Conservation (phyloP, 2,797 vertebrate genomes). For the Myotis pilosus region DNA sequence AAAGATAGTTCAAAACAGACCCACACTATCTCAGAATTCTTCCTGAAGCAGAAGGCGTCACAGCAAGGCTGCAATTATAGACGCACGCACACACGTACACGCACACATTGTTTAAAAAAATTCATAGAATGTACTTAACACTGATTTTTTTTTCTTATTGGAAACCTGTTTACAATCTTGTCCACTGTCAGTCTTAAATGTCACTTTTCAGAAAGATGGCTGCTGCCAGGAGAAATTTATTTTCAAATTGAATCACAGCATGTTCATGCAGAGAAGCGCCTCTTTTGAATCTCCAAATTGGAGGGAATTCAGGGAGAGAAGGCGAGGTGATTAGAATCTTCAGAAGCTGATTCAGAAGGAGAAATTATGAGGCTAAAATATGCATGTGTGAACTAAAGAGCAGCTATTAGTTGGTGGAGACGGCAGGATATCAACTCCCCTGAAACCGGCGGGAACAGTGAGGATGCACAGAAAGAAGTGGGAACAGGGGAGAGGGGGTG, state of each 20-base stretch:
- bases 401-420: not conserved
- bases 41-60: conserved; percentile 64
- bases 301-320: conserved; percentile 76
- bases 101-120: conserved; percentile 69
- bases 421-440: not conserved
- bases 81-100: conserved; percentile 5
- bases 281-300: conserved; percentile 81
- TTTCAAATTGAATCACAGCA: conserved; percentile 79
- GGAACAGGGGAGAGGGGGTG: not conserved
- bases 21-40: conserved; percentile 59
- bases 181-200: conserved; percentile 80
- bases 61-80: conserved; percentile 72
- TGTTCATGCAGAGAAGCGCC: conserved; percentile 77
- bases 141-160: conserved; percentile 64
- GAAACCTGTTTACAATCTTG: conserved; percentile 79
- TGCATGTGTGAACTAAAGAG: conserved; percentile 64
- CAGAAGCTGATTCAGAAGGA: conserved; percentile 70
- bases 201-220: conserved; percentile 75
- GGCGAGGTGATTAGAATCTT: conserved; percentile 75
- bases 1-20: conserved; percentile 55
- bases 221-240: conserved; percentile 77
- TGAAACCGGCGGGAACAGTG: not conserved
- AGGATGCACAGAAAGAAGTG: not conserved
- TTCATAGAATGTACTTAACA: conserved; percentile 65
- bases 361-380: conserved; percentile 72